These are phyloP conservation scores for Ecliptopera silaceata DNA, from an alignment of 2,888 invertebrate species.

Conservation along the genomic window DNA sequence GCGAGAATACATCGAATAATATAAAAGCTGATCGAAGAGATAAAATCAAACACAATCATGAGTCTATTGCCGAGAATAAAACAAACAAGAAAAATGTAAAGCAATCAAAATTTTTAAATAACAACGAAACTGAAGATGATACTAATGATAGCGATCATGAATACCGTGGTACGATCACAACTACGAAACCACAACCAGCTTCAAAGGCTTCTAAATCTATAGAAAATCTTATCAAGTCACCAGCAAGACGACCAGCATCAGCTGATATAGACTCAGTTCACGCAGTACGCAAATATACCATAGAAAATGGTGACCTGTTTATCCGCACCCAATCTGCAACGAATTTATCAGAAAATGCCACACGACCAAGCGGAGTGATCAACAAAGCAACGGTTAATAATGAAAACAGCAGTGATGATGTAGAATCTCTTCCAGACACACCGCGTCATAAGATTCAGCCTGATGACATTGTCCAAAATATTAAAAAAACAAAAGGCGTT, in stretches of 20 bases:
- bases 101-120: conserved; percentile 15
- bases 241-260: conserved; percentile 62
- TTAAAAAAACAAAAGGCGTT: conserved; percentile 79
- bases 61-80: conserved; percentile 10
- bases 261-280: conserved; percentile 50
- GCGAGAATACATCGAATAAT: conserved; percentile 6
- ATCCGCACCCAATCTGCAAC: conserved; percentile 55
- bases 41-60: conserved; percentile 21
- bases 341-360: conserved; percentile 41
- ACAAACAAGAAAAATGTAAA: conserved; percentile 8
- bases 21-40: conserved; percentile 9
- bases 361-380: neutral
- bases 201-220: conserved; percentile 56
- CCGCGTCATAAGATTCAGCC: conserved; percentile 51
- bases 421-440: conserved; percentile 51
- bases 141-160: conserved; percentile 51
- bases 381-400: conserved; percentile 21
- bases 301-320: conserved; percentile 44
- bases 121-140: conserved; percentile 45
- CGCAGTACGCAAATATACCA: conserved; percentile 44
- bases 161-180: conserved; percentile 37
- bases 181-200: conserved; percentile 16
- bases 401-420: conserved; percentile 54
- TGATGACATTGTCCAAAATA: conserved; percentile 51
- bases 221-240: conserved; percentile 66